Evolutionary conservation across 2,888 invertebrate genomes (phyloP).

Genomic region (Drosophila robusta): DNA sequence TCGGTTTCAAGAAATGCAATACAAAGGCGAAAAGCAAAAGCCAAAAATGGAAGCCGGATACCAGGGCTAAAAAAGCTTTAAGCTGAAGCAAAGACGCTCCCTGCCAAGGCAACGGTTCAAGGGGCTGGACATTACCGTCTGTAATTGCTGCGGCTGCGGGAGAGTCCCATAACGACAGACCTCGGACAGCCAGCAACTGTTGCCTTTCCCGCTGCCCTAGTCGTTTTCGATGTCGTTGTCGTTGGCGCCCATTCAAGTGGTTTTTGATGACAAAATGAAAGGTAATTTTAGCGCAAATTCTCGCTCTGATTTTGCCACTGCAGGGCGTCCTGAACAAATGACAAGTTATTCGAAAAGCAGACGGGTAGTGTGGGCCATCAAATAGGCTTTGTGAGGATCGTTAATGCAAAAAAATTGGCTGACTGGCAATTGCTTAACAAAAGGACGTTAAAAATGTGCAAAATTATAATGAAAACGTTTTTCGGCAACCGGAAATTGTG

Average conservation of each 20-base stretch:
- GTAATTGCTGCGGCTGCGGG: constrained; percentile 74
- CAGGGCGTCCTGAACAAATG: constrained; percentile 70
- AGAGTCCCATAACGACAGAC: constrained; percentile 61
- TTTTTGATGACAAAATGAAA: constrained; percentile 84
- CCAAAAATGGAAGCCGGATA: constrained; percentile 60
- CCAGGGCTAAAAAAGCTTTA: constrained; percentile 66
- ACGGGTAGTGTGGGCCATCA: constrained; percentile 29
- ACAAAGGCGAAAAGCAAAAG: constrained; percentile 47
- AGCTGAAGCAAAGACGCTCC: constrained; percentile 54
- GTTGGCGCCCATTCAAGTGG: constrained; percentile 81
- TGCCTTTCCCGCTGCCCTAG: constrained; percentile 24
- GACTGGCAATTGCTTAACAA: constrained; percentile 39
- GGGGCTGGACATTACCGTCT: constrained; percentile 65
- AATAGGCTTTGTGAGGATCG: constrained; percentile 65
- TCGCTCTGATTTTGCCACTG: constrained; percentile 57
- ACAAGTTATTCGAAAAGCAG: constrained; percentile 75
- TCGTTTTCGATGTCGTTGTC: constrained; percentile 8
- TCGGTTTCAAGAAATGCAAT: constrained; percentile 75
- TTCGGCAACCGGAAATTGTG: constrained; percentile 74
- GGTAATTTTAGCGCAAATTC: constrained; percentile 83
- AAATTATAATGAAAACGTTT: constrained; percentile 61
- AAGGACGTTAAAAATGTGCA: constrained; percentile 50
- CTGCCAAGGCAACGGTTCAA: constrained; percentile 15
- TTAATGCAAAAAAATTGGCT: constrained; percentile 60
- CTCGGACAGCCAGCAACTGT: constrained; percentile 31